phyloP scores from a whole-genome alignment of 2,888 invertebrate species.

The Pantelozetes paolii region DNA sequence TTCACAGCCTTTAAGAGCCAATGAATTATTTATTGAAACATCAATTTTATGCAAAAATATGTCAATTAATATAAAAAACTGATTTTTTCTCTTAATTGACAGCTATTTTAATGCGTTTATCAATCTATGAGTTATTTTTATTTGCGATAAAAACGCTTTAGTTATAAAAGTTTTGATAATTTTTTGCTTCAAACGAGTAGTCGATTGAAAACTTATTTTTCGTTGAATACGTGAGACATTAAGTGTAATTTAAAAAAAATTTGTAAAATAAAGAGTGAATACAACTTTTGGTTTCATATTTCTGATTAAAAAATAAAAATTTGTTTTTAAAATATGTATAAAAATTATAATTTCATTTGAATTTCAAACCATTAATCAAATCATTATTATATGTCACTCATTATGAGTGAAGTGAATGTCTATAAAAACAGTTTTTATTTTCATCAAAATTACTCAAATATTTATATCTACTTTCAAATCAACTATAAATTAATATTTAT shows the following conservation, averaged over 20 bases:
- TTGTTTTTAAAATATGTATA: too few species aligned
- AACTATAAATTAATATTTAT: neutral
- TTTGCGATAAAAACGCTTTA: too few species aligned
- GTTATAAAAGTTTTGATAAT: neutral
- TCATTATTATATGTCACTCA: neutral
- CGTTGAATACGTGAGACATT: slow-evolving; percentile 14
- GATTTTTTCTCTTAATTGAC: slow-evolving; percentile 30
- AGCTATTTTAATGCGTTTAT: slow-evolving; percentile 28
- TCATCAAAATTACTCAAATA: too few species aligned
- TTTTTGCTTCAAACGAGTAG: neutral
- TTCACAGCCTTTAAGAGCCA: neutral
- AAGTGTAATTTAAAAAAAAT: neutral
- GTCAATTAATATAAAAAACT: slow-evolving; percentile 13
- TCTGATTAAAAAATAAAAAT: too few species aligned
- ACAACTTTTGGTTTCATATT: too few species aligned
- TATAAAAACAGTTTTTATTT: too few species aligned
- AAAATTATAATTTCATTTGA: neutral
- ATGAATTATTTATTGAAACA: slow-evolving; percentile 28
- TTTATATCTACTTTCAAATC: too few species aligned
- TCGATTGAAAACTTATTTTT: neutral
- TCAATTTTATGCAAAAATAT: slow-evolving; percentile 3
- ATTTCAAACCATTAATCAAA: neutral
- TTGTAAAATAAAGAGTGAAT: too few species aligned
- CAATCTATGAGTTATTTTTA: neutral
- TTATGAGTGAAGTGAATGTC: too few species aligned